These are phyloP conservation scores for Clupea harengus DNA, from an alignment of 2,113 vertebrate genomes.

Conservation along the genomic window DNA sequence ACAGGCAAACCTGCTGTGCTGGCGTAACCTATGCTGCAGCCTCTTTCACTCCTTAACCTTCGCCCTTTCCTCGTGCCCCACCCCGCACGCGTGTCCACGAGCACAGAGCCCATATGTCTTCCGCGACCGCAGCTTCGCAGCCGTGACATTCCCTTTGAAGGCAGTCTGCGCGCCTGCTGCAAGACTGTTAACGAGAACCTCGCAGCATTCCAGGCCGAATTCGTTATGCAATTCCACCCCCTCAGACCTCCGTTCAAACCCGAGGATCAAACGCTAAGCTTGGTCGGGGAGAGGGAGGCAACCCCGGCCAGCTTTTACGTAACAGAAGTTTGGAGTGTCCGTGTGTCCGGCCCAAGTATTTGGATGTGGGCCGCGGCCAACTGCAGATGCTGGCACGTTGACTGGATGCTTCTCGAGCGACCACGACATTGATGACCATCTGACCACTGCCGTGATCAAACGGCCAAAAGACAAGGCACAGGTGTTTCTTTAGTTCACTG, in stretches of 20 bases:
- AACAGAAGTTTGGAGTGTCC: slow-evolving; percentile 54
- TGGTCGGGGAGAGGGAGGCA: slow-evolving; percentile 53
- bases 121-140: background rate
- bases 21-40: background rate
- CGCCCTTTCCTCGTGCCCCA: slow-evolving; percentile 31
- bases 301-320: slow-evolving; percentile 63
- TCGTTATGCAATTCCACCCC: slow-evolving; percentile 58
- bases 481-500: background rate
- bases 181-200: slow-evolving; percentile 38
- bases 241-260: slow-evolving; percentile 37
- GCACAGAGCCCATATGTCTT: slow-evolving; percentile 44
- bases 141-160: slow-evolving; percentile 47
- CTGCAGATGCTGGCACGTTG: background rate
- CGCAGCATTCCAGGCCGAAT: slow-evolving; percentile 27
- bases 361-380: background rate
- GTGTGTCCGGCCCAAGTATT: background rate
- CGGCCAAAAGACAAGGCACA: background rate
- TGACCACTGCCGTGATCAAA: background rate
- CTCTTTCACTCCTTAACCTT: background rate
- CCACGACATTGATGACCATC: background rate
- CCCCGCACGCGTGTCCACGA: background rate
- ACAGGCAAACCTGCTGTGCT: background rate
- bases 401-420: background rate
- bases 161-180: slow-evolving; percentile 34
- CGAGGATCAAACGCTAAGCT: slow-evolving; percentile 55